Evolutionary conservation across 53 echinoderm and acorn worm genomes (phyloP), one percentile per base, ranked within the genome.

Genomic region (Glandiceps talaboti): DNA sequence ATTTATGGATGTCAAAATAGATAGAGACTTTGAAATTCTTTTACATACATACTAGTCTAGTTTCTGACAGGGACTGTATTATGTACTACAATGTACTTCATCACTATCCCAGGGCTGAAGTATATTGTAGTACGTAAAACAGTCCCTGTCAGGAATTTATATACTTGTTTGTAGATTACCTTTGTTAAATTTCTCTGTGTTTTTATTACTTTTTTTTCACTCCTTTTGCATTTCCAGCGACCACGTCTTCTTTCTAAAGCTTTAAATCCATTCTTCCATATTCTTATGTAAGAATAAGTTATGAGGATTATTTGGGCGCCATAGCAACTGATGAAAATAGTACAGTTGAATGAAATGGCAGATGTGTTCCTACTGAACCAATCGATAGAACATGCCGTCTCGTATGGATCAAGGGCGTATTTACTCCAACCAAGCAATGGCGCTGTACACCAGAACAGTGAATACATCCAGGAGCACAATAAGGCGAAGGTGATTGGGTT

Each of bases 381-480:
- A 80, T 92, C 90, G 0, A 92, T 80, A 0, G 89, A 89, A 28
- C 92, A 92, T 14, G 89, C 87, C 25, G 90, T 87, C 0, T 85
- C 83, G 73, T 89, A 92, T 0, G 92, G 92, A 76, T 92, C 92
- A 75, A 84, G 85, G 28, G 85, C 79, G 76, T 92, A 92, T 64
- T 76, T 80, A 33, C 92, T 92, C 92, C 92, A 92, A 12, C 92
- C 92, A 28, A 92, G 28, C 26, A 92, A 81, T 0, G 92, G 92
- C 14, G 87, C 74, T 1, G 82, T 75, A 0, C 89, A 85, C 92
- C 92, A 92, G 75, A 90, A 87, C 45, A 92, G 76, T 0, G 85
- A 81, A 33, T 83, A 85, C 26, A 80, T 33, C 92, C 92, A 92
- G 33, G 87, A 75, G 10, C 30, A 26, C 0, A 30, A 27, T n/a